Evolutionary conservation across 2,113 vertebrate species (phyloP), one percentile per base, ranked within the genome.

Genomic region (Muntiacus muntjak): DNA sequence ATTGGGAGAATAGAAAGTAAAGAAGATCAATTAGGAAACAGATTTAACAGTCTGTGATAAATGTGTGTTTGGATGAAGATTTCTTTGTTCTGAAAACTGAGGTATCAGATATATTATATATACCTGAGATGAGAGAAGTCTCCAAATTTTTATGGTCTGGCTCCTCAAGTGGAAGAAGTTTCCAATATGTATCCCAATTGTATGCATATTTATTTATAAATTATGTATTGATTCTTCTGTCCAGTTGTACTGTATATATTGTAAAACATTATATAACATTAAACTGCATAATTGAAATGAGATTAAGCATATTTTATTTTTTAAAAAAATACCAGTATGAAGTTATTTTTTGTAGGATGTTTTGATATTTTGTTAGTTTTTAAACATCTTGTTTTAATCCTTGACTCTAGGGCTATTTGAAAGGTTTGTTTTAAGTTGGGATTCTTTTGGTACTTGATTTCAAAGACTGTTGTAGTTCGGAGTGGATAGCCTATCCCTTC

Each of bases 141-240:
- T 81, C 40, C 19, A 89, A 85, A 91, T 36, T 60, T 95, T 92
- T 23, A 76, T 95, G 33, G 71, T 86, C 15, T 91, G 50, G 28
- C 50, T 90, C 90, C 23, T 36, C n/a, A 93, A 94, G 54, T 23
- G 84, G 30, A 45, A 82, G 45, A 84, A n/a, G 43, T 30, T 50
- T 94, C 87, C 47, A 91, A 4, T 67, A 8, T 76, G 11, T 93
- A 86, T 28, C 64, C 45, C 19, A 23, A 40, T 14, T 81, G 13
- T 93, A n/a, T 84, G 78, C 36, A 19, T 93, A 85, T 76, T 87
- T 91, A 50, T 87, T 89, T 85, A 87, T 97, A 91, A 62, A 52
- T 88, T 36, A 57, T 82, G 55, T 85, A 17, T 82, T 81, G 28
- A 28, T n/a, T 57, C 13, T 57, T 81, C 28, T 94, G 8, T 85